phyloP scores from a whole-genome alignment of 2,113 vertebrate genomes.

The Salvator merianae region DNA sequence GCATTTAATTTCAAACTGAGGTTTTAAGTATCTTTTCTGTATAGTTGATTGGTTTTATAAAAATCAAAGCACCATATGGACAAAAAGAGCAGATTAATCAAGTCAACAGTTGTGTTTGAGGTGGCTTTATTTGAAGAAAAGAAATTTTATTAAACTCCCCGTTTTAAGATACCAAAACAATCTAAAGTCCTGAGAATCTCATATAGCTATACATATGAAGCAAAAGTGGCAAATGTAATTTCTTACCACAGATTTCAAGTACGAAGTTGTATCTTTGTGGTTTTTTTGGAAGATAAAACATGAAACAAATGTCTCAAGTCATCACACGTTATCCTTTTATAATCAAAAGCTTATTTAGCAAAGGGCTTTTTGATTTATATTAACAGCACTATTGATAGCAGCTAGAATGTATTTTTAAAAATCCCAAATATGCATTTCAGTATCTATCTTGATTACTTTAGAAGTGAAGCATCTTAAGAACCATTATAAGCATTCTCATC shows the following conservation, averaged over 20 bases:
- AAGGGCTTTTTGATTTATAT: conserved; percentile 31
- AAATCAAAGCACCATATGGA: not conserved
- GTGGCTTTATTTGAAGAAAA: conserved; percentile 65
- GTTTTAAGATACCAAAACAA: conserved; percentile 12
- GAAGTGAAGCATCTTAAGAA: conserved; percentile 1
- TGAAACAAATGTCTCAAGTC: not conserved
- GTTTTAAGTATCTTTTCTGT: not conserved
- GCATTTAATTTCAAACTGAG: not conserved
- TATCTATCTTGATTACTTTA: not conserved
- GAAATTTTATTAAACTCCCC: conserved; percentile 52
- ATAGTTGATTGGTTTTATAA: not conserved
- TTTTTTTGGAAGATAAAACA: conserved; percentile 1
- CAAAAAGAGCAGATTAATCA: not conserved
- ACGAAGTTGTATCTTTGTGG: not conserved
- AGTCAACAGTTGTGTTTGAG: conserved; percentile 1
- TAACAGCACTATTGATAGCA: not conserved
- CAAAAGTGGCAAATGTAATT: conserved; percentile 36
- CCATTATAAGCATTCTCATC: not conserved
- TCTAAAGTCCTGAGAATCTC: conserved; percentile 60
- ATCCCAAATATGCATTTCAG: not conserved
- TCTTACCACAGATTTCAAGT: conserved; percentile 6
- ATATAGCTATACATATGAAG: conserved; percentile 37
- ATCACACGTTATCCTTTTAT: not conserved
- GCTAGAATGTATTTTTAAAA: not conserved
- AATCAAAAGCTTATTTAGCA: not conserved